Percentiles rank a stretch among this genome's conserved stretches.
phyloP scores from a whole-genome alignment of 1,140 invertebrate species.

The Medauroidea extradentata region DNA sequence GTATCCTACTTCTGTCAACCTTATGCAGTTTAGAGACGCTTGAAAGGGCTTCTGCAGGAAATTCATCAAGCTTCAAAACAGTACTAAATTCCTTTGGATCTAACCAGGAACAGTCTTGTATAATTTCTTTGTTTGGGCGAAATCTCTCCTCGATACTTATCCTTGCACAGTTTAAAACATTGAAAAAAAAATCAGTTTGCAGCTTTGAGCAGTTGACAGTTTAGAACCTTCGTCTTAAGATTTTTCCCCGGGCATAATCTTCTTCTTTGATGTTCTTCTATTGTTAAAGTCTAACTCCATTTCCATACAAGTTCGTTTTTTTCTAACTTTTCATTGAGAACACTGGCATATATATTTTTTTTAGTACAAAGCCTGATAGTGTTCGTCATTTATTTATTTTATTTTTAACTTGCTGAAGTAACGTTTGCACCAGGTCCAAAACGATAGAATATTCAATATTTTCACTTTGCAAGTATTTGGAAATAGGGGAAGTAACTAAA shows the following conservation, averaged over 20 bases:
- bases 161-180: constrained; percentile 14
- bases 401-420: too few relatives aligned
- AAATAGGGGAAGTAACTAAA: constrained; percentile 5
- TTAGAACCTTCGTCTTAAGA: too few relatives aligned
- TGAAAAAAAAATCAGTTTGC: constrained; percentile 5
- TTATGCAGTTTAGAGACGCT: constrained; percentile 16
- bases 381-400: too few relatives aligned
- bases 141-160: constrained; percentile 14
- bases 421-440: too few relatives aligned
- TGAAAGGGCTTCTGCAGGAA: constrained; percentile 13
- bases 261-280: too few relatives aligned
- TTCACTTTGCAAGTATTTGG: constrained; percentile 2
- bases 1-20: constrained; percentile 14
- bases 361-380: too few relatives aligned
- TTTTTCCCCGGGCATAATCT: too few relatives aligned
- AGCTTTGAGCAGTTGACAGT: too few relatives aligned
- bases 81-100: constrained; percentile 7
- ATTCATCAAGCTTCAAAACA: constrained; percentile 14
- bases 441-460: background rate
- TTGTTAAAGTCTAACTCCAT: too few relatives aligned
- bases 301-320: too few relatives aligned
- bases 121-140: constrained; percentile 6
- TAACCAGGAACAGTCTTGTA: constrained; percentile 14
- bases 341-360: too few relatives aligned
- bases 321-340: too few relatives aligned